These are phyloP conservation scores for Galaxea fascicularis DNA, from an alignment of 92 coral and sea anemone genomes.

Conservation along the genomic window DNA sequence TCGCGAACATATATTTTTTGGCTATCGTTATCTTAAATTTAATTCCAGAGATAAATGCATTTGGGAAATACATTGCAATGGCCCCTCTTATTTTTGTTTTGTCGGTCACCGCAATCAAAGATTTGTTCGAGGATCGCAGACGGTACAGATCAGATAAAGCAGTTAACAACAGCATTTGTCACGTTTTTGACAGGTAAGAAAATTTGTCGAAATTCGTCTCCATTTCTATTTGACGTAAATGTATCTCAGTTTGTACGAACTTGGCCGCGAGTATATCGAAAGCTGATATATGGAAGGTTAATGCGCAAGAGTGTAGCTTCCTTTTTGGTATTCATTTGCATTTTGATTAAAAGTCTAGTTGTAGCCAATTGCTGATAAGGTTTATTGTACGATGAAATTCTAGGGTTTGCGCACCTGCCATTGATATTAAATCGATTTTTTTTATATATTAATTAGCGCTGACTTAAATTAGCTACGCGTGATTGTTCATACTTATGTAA, in stretches of 20 bases:
- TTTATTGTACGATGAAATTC: neutral
- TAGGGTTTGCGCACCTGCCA: neutral
- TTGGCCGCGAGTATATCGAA: too few species aligned
- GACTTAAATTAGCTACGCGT: too few species aligned
- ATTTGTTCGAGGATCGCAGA: conserved; percentile 94
- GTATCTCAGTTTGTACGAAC: neutral
- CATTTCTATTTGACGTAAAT: neutral
- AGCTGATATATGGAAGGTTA: neutral
- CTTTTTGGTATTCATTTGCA: neutral
- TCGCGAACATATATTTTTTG: conserved; percentile 96
- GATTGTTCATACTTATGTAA: too few species aligned
- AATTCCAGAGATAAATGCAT: conserved; percentile 97
- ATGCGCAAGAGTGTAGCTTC: neutral
- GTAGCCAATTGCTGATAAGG: neutral
- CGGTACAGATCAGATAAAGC: conserved; percentile 91
- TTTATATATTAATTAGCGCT: too few species aligned
- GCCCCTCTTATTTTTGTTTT: conserved; percentile 88
- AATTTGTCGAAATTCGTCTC: neutral
- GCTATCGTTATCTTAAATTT: conserved; percentile 89
- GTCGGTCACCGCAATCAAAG: conserved; percentile 93
- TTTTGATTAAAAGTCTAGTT: conserved; percentile 10
- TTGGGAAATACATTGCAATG: conserved; percentile 96
- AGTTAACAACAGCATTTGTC: conserved; percentile 88
- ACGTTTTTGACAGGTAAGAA: conserved; percentile 85
- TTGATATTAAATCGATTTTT: too few species aligned